Evolutionary conservation across 2,113 vertebrate genomes (phyloP).

Genomic region (Cichladusa arquata): DNA sequence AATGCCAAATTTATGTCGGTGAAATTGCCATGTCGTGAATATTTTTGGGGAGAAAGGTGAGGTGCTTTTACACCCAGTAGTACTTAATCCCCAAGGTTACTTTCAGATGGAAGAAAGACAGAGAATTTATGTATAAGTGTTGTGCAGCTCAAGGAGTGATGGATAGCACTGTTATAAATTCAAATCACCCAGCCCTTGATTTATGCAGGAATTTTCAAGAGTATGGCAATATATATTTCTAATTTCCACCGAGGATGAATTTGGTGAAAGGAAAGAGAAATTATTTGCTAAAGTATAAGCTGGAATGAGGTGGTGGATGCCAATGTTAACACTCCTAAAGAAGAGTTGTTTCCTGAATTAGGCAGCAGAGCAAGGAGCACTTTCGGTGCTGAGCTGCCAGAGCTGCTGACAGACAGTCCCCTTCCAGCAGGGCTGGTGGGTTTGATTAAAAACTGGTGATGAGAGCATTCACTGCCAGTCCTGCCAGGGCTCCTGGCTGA

Average conservation of each 20-base stretch:
- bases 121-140: neutral
- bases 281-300: constrained; percentile 28
- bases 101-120: neutral
- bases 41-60: neutral
- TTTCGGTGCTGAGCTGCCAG: neutral
- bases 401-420: constrained; percentile 12
- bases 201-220: constrained; percentile 44
- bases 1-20: neutral
- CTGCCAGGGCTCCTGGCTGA: neutral
- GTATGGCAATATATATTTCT: constrained; percentile 9
- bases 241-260: constrained; percentile 57
- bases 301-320: constrained; percentile 28
- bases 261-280: constrained; percentile 48
- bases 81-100: neutral
- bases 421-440: neutral
- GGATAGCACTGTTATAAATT: constrained; percentile 23
- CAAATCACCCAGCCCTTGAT: constrained; percentile 13
- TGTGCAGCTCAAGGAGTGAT: neutral
- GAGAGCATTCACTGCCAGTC: neutral
- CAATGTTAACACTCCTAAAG: constrained; percentile 43
- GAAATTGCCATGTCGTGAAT: neutral
- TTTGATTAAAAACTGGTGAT: neutral
- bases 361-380: neutral
- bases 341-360: constrained; percentile 51
- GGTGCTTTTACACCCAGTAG: constrained; percentile 35